These are phyloP conservation scores for Hyperoplus immaculatus DNA, from an alignment of 2,797 vertebrate species.

Conservation along the genomic window DNA sequence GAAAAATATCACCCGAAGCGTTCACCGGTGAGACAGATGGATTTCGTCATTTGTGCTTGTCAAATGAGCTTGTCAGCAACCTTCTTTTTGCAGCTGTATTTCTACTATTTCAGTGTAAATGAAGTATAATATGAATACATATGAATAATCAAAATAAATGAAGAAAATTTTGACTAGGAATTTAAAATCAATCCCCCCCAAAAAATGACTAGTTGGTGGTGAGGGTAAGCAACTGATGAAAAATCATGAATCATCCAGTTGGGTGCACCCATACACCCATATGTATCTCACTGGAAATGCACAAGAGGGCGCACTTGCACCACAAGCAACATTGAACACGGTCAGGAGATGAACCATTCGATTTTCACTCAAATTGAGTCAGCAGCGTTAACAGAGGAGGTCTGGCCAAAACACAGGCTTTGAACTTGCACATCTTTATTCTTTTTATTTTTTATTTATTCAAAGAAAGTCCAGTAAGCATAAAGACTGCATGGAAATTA, in stretches of 20 bases:
- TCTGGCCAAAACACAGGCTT: constrained; percentile 38
- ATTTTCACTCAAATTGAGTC: background rate
- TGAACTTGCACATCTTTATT: constrained; percentile 86
- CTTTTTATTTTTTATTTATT: constrained; percentile 86
- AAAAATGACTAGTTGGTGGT: constrained; percentile 15
- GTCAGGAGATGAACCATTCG: background rate
- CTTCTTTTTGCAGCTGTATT: background rate
- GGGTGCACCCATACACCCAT: background rate
- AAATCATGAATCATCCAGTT: background rate
- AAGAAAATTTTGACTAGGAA: background rate
- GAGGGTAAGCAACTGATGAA: background rate
- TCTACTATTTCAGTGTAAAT: background rate
- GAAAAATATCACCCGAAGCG: constrained; percentile 1
- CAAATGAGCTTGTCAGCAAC: background rate
- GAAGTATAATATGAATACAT: background rate
- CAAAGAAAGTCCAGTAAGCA: constrained; percentile 88
- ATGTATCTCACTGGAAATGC: constrained; percentile 35
- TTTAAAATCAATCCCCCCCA: constrained; percentile 35
- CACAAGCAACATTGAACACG: background rate
- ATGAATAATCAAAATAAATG: background rate
- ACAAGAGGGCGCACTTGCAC: constrained; percentile 70
- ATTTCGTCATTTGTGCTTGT: background rate
- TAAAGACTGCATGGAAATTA: constrained; percentile 88
- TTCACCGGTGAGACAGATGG: background rate
- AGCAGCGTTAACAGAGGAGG: constrained; percentile 33